phyloP scores from a whole-genome alignment of 2,797 vertebrate genomes.

The Schizothorax lantsangensis region DNA sequence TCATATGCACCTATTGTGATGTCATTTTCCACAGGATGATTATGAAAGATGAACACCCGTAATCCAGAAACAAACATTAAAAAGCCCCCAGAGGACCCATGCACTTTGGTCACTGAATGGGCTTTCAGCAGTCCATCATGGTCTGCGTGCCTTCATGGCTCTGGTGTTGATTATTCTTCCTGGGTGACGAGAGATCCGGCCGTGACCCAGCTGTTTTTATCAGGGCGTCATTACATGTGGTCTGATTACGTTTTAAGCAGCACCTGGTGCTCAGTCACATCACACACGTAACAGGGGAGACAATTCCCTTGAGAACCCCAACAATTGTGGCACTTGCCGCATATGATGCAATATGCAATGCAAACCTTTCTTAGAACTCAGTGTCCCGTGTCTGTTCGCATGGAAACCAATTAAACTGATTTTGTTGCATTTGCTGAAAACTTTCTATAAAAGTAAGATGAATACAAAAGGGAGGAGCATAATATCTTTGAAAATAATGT shows the following conservation, averaged over 20 bases:
- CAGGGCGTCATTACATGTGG: constrained; percentile 58
- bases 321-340: constrained; percentile 48
- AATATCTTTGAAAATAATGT: neutral
- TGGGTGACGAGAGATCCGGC: constrained; percentile 47
- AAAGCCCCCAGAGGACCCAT: constrained; percentile 26
- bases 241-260: constrained; percentile 61
- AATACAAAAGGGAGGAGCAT: neutral
- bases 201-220: constrained; percentile 61
- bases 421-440: constrained; percentile 8
- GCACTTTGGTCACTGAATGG: constrained; percentile 29
- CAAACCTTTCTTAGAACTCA: constrained; percentile 16
- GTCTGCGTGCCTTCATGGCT: constrained; percentile 52
- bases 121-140: constrained; percentile 45
- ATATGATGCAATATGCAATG: constrained; percentile 21
- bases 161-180: constrained; percentile 50
- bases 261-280: constrained; percentile 62
- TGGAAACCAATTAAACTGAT: neutral
- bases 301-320: constrained; percentile 52
- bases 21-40: neutral
- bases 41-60: neutral
- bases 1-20: neutral
- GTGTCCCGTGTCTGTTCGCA: neutral
- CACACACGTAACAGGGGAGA: constrained; percentile 27
- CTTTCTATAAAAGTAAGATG: neutral
- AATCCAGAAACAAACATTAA: constrained; percentile 25